phyloP scores from a whole-genome alignment of 2,888 invertebrate genomes.

The Hemithea aestivaria region DNA sequence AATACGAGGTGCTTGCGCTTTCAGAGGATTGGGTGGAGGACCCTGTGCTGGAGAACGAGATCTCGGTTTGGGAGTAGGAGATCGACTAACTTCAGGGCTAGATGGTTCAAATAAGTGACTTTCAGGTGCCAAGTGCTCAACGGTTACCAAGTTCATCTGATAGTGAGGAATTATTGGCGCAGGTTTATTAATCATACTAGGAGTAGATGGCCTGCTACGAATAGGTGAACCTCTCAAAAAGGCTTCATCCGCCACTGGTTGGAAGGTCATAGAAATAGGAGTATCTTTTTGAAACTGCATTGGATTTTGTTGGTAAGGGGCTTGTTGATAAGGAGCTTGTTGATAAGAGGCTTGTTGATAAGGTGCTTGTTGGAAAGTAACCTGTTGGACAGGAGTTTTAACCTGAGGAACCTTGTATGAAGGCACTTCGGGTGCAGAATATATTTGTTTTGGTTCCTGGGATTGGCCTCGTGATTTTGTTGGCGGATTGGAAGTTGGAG shows the following conservation, averaged over 20 bases:
- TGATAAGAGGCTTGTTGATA: conserved; percentile 9
- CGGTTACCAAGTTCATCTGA: conserved; percentile 87
- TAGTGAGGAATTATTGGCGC: conserved; percentile 88
- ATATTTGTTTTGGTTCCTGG: conserved; percentile 40
- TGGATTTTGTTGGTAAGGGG: conserved; percentile 35
- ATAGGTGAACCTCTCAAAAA: conserved; percentile 75
- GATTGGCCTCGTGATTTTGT: conserved; percentile 54
- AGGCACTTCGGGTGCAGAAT: conserved; percentile 27
- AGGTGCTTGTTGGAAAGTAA: conserved; percentile 28
- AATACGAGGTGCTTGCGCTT: conserved; percentile 82
- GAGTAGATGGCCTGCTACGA: conserved; percentile 81
- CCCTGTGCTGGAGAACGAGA: conserved; percentile 85
- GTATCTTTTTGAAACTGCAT: conserved; percentile 69
- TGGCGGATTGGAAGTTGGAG: conserved; percentile 63
- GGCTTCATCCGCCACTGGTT: conserved; percentile 80
- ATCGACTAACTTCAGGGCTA: conserved; percentile 79
- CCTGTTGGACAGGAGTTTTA: conserved; percentile 38
- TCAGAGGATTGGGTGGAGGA: conserved; percentile 83
- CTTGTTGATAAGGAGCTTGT: conserved; percentile 26
- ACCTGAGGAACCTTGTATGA: conserved; percentile 35
- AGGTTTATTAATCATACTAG: conserved; percentile 86
- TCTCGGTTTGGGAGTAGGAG: conserved; percentile 82
- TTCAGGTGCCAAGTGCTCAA: conserved; percentile 80
- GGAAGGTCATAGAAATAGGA: conserved; percentile 81
- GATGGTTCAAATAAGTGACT: conserved; percentile 80